phyloP scores from a whole-genome alignment of 2,113 vertebrate species.

The Melanerpes aurifrons region DNA sequence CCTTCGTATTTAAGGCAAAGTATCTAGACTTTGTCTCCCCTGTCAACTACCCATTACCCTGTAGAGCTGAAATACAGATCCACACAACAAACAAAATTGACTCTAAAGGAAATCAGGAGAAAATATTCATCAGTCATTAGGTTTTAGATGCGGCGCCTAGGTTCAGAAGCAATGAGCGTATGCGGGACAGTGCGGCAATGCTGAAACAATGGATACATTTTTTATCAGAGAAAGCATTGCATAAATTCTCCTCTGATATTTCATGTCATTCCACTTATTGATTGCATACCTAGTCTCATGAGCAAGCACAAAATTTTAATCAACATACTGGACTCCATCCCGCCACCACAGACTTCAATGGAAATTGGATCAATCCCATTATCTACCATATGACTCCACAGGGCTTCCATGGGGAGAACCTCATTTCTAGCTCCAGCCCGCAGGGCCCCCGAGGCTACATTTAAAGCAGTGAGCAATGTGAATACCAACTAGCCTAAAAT shows the following conservation, averaged over 20 bases:
- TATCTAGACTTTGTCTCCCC: neutral
- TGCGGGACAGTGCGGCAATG: neutral
- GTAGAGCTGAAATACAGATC: neutral
- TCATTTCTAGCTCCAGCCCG: slow-evolving; percentile 54
- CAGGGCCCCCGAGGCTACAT: slow-evolving; percentile 58
- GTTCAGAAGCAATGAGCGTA: neutral
- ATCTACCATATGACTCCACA: slow-evolving; percentile 66
- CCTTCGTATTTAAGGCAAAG: neutral
- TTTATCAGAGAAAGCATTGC: neutral
- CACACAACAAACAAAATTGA: neutral
- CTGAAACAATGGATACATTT: neutral
- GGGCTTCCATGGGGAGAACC: slow-evolving; percentile 56
- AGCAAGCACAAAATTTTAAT: slow-evolving; percentile 70
- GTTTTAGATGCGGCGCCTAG: neutral
- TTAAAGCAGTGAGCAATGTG: slow-evolving; percentile 61
- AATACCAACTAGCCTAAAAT: slow-evolving; percentile 67
- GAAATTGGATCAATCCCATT: slow-evolving; percentile 71
- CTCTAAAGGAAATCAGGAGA: neutral
- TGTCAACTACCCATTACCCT: neutral
- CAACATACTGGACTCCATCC: slow-evolving; percentile 61
- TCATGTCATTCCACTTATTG: slow-evolving; percentile 58
- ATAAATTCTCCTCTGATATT: slow-evolving; percentile 58
- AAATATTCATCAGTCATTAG: neutral
- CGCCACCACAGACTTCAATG: slow-evolving; percentile 22
- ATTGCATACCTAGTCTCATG: slow-evolving; percentile 40